Evolutionary conservation across 2,113 vertebrate species (phyloP).

Genomic region (Megaleporinus macrocephalus): DNA sequence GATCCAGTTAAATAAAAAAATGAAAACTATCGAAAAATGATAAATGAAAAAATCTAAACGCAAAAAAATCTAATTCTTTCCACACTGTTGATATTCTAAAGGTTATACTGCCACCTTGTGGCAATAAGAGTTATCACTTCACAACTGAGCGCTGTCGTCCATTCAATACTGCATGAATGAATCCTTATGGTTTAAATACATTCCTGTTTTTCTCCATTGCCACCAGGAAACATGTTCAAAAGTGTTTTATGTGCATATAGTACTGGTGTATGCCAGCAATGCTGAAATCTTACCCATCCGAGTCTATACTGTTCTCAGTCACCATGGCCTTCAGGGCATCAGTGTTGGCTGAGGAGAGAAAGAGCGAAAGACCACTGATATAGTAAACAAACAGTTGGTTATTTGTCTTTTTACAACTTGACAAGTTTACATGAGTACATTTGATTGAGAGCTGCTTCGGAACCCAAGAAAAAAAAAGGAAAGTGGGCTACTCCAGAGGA

Average conservation of each 20-base stretch:
- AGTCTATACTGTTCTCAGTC: constrained; percentile 83
- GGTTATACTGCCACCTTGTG: constrained; percentile 68
- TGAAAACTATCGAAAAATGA: too few species aligned
- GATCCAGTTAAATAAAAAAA: not conserved
- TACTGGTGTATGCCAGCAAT: not conserved
- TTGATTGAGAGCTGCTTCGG: not conserved
- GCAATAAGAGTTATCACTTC: not conserved
- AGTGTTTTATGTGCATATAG: not conserved
- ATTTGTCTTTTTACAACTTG: not conserved
- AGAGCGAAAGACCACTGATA: constrained; percentile 24
- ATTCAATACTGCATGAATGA: not conserved
- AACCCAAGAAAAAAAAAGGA: not conserved
- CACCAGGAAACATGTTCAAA: not conserved
- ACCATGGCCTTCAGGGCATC: constrained; percentile 95
- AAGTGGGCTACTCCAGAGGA: not conserved
- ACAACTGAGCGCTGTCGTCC: not conserved
- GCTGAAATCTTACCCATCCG: constrained; percentile 84
- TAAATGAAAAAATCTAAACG: not conserved
- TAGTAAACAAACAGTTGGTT: not conserved
- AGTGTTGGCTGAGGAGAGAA: constrained; percentile 84
- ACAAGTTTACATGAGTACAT: not conserved
- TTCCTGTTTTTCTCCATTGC: not conserved
- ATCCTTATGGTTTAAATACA: not conserved
- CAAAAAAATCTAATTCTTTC: not conserved
- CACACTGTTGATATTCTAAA: not conserved